A percentile compares a stretch with the other conserved stretches of the same genome.
phyloP scores from a whole-genome alignment of 2,888 invertebrate species.

The Lasioglossum calceatum region DNA sequence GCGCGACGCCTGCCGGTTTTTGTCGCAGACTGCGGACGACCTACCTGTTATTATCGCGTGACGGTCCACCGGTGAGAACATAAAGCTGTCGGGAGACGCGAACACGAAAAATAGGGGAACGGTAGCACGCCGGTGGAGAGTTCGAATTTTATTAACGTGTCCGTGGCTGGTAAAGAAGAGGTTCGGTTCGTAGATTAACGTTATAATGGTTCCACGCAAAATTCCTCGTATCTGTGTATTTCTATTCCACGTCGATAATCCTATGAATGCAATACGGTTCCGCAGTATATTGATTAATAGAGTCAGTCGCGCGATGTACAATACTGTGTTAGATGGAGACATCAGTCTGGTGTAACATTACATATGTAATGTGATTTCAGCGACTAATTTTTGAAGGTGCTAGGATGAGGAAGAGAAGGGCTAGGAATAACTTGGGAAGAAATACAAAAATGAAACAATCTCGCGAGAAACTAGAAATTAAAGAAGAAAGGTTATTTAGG shows the following conservation, averaged over 20 bases:
- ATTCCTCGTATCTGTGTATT: neutral
- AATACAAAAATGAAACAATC: too few species aligned
- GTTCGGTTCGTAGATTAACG: neutral
- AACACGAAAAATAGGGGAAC: slow-evolving; percentile 19
- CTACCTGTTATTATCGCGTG: slow-evolving; percentile 77
- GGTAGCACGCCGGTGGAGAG: neutral
- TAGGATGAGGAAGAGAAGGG: neutral
- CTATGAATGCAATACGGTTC: neutral
- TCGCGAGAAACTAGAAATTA: neutral
- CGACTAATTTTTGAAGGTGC: neutral
- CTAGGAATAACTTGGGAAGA: neutral
- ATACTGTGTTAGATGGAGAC: too few species aligned
- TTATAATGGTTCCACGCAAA: neutral
- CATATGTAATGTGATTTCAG: neutral
- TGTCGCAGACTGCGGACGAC: slow-evolving; percentile 54
- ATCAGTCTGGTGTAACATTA: too few species aligned
- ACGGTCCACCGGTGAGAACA: slow-evolving; percentile 68
- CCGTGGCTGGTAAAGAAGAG: neutral
- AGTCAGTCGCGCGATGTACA: too few species aligned
- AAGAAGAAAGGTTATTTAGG: neutral
- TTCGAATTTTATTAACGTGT: neutral
- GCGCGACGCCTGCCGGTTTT: slow-evolving; percentile 63
- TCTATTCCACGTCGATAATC: neutral
- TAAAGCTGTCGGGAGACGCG: slow-evolving; percentile 64
- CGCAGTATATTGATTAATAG: neutral